Evolutionary conservation across 2,888 invertebrate genomes (phyloP).

Genomic region (Epirrita christyi): DNA sequence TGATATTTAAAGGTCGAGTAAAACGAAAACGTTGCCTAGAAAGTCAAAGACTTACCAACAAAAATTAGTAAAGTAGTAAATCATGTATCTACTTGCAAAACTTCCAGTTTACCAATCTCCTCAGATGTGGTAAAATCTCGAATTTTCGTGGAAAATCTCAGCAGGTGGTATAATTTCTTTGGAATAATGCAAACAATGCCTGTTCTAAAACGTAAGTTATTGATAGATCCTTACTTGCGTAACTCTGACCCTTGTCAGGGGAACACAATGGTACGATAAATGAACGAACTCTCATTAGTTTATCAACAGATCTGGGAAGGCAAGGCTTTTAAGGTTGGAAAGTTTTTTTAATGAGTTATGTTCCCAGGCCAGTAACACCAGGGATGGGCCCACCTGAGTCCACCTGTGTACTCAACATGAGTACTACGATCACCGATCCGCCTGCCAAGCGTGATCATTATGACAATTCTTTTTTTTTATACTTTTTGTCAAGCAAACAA

Average conservation of each 20-base stretch:
- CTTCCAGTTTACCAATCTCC: no score
- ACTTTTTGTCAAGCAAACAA: no score
- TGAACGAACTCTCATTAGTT: constrained; percentile 37
- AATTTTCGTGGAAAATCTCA: background rate
- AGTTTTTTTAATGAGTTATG: constrained; percentile 1
- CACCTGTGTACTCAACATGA: no score
- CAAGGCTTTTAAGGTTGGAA: constrained; percentile 11
- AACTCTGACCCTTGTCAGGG: constrained; percentile 38
- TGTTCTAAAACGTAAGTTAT: constrained; percentile 6
- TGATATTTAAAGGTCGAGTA: background rate
- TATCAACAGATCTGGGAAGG: constrained; percentile 28
- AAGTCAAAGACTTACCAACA: background rate
- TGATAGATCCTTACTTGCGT: constrained; percentile 22
- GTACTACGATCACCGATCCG: no score
- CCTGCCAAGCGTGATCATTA: no score
- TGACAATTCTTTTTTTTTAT: no score
- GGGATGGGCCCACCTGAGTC: no score
- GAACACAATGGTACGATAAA: constrained; percentile 42
- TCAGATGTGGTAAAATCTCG: background rate
- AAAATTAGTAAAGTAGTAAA: no score
- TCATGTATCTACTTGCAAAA: no score
- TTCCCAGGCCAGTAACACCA: no score
- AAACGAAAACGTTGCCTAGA: background rate
- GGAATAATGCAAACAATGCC: background rate
- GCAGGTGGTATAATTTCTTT: background rate